Conservation (phyloP, 2,888 invertebrate genomes). For the Andrena flavipes region DNA sequence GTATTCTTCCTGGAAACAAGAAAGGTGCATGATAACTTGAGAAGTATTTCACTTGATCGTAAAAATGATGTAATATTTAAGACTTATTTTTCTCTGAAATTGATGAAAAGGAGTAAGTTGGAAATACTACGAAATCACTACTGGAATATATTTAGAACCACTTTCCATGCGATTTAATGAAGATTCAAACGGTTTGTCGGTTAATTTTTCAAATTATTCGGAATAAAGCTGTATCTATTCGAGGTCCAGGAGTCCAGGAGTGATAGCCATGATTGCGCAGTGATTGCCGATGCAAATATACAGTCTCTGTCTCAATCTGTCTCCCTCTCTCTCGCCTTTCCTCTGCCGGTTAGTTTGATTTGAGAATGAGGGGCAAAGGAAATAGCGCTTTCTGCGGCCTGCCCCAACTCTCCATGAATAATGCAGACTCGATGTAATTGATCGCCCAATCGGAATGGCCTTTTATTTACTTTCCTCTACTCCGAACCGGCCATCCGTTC, state of each 20-base stretch:
- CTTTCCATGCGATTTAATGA: background rate
- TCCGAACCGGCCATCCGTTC: constrained; percentile 78
- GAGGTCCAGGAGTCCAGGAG: constrained; percentile 72
- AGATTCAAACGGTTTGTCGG: constrained; percentile 41
- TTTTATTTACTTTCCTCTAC: constrained; percentile 84
- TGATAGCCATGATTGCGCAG: constrained; percentile 76
- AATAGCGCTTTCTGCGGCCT: constrained; percentile 82
- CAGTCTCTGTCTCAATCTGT: constrained; percentile 64
- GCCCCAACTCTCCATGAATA: constrained; percentile 83
- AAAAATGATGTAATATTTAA: background rate
- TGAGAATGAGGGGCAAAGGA: constrained; percentile 63
- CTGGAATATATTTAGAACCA: background rate
- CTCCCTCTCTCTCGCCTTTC: constrained; percentile 54
- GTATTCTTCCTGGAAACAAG: background rate
- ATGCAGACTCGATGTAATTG: constrained; percentile 84
- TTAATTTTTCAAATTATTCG: constrained; percentile 76
- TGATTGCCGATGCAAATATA: constrained; percentile 83
- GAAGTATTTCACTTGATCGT: too few species aligned
- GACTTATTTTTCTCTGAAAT: background rate
- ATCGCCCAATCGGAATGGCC: constrained; percentile 85
- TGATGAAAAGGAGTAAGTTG: background rate
- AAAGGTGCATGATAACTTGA: background rate
- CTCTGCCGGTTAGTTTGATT: constrained; percentile 76
- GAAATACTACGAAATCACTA: background rate
- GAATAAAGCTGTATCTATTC: constrained; percentile 72